These are phyloP conservation scores for Troides oblongomaculatus DNA, from an alignment of 2,888 invertebrate genomes.

Conservation along the genomic window DNA sequence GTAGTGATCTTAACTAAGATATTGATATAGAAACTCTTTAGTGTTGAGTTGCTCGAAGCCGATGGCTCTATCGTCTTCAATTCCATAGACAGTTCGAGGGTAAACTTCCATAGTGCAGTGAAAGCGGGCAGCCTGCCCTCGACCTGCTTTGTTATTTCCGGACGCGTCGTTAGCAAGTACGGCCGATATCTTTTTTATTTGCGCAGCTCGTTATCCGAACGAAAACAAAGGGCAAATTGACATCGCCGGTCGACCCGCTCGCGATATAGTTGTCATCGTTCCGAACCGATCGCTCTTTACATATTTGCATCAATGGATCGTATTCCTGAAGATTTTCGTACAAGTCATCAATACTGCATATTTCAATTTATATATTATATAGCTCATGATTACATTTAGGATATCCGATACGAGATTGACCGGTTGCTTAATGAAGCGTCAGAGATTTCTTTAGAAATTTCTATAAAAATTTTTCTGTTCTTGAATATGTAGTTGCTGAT, in stretches of 20 bases:
- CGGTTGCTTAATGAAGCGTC: too few relatives aligned
- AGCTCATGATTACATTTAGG: too few relatives aligned
- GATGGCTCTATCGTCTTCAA: constrained; percentile 14
- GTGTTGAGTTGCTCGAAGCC: constrained; percentile 16
- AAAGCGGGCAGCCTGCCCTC: constrained; percentile 19
- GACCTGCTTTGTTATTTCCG: constrained; percentile 37
- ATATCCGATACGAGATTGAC: too few relatives aligned
- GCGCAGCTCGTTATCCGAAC: constrained; percentile 41
- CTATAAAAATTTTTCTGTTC: too few relatives aligned
- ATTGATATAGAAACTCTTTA: constrained; percentile 19
- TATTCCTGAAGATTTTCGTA: neutral
- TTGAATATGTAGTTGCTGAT: too few relatives aligned
- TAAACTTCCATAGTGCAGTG: constrained; percentile 1
- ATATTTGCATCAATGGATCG: neutral
- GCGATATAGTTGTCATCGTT: constrained; percentile 31
- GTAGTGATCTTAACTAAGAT: constrained; percentile 12
- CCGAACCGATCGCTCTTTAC: constrained; percentile 30
- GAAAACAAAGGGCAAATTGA: constrained; percentile 42
- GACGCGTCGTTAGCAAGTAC: constrained; percentile 37
- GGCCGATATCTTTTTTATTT: constrained; percentile 45
- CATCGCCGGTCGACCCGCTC: constrained; percentile 34
- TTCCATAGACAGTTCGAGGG: constrained; percentile 8
- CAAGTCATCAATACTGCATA: too few relatives aligned
- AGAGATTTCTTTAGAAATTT: too few relatives aligned
- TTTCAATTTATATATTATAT: too few relatives aligned